Conservation (phyloP, 2,113 vertebrate species). For the Apus apus region DNA sequence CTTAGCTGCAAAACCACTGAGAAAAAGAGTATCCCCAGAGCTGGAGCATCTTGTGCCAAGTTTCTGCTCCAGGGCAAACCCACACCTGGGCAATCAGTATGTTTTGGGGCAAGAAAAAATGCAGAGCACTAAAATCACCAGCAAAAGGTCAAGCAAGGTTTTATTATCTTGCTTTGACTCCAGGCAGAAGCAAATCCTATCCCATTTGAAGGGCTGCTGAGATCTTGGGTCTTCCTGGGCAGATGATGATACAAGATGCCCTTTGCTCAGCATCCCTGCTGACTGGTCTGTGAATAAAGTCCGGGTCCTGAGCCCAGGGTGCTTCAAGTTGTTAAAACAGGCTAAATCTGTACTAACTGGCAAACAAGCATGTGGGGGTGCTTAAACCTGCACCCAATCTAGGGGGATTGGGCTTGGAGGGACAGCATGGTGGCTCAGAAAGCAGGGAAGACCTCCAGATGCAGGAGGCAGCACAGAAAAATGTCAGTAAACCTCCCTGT, state of each 20-base stretch:
- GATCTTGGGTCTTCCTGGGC: background rate
- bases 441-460: background rate
- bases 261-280: background rate
- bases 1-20: background rate
- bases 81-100: background rate
- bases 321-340: background rate
- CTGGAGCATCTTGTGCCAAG: background rate
- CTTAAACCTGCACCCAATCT: background rate
- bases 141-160: background rate
- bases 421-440: background rate
- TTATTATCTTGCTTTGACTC: background rate
- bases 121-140: background rate
- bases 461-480: background rate
- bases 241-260: background rate
- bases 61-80: background rate
- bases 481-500: background rate
- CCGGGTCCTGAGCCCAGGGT: rapidly evolving
- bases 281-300: background rate
- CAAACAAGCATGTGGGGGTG: background rate
- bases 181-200: background rate
- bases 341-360: background rate
- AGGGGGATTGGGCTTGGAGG: rapidly evolving
- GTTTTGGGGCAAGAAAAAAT: background rate
- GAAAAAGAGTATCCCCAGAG: background rate
- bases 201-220: rapidly evolving